Evolutionary conservation across 2,113 vertebrate genomes (phyloP).

Genomic region (Rattus rattus): DNA sequence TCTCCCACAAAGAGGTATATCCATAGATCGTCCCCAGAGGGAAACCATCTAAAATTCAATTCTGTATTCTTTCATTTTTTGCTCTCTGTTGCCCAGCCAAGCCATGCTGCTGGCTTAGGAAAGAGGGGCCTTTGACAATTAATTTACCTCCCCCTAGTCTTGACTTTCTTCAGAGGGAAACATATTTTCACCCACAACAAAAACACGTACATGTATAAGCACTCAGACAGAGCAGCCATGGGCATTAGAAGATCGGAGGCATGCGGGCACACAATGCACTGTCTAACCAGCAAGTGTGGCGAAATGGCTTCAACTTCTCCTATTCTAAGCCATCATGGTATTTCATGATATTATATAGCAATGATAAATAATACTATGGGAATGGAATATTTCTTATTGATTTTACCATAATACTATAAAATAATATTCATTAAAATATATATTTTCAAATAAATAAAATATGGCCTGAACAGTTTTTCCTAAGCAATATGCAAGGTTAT

Average conservation of each 20-base stretch:
- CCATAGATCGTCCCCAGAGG: conserved; percentile 1
- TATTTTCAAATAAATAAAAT: not conserved
- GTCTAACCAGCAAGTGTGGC: not conserved
- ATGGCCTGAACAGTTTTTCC: not conserved
- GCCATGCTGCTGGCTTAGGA: not conserved
- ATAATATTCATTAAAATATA: not conserved
- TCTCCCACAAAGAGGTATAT: not conserved
- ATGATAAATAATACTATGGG: not conserved
- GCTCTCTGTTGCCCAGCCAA: not conserved
- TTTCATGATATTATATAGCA: not conserved
- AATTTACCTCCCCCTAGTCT: not conserved
- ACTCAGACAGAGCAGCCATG: rapidly evolving
- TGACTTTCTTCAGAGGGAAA: not conserved
- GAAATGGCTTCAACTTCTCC: not conserved
- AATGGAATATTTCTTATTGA: not conserved
- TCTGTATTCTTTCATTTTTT: not conserved
- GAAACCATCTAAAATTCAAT: not conserved
- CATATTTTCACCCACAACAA: rapidly evolving
- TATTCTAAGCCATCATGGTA: not conserved
- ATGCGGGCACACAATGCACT: too few relatives aligned
- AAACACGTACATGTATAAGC: too few relatives aligned
- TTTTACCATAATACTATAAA: not conserved
- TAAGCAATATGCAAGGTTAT: not conserved
- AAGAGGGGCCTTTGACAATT: not conserved
- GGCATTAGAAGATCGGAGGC: too few relatives aligned